Percentiles rank a stretch among this genome's conserved stretches.
Evolutionary conservation across 2,888 invertebrate genomes (phyloP).

Genomic region (Hanleya hanleyi): DNA sequence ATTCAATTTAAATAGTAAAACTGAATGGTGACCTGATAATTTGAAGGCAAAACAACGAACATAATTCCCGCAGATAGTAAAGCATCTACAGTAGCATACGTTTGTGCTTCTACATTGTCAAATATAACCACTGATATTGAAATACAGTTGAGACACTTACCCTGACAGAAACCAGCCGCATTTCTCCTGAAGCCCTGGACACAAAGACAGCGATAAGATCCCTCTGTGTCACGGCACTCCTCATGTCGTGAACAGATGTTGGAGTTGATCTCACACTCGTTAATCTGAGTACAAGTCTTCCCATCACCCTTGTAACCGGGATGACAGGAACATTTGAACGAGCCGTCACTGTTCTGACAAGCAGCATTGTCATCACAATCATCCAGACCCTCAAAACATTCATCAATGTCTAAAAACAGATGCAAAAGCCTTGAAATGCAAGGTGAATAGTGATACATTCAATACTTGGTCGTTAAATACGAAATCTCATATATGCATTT

Average conservation of each 20-base stretch:
- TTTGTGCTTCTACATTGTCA: too few species aligned
- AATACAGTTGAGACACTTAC: too few species aligned
- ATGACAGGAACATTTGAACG: background rate
- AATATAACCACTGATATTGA: too few species aligned
- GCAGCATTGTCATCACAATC: background rate
- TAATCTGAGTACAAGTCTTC: background rate
- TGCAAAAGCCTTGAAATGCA: too few species aligned
- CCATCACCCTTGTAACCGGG: conserved; percentile 1
- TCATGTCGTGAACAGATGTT: background rate
- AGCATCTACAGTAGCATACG: too few species aligned
- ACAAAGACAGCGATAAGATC: background rate
- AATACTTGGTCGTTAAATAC: too few species aligned
- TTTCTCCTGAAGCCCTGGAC: background rate
- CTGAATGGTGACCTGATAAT: too few species aligned
- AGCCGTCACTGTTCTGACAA: background rate
- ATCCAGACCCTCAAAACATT: conserved; percentile 8
- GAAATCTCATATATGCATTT: too few species aligned
- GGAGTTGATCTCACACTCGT: background rate
- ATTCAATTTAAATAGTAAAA: too few species aligned
- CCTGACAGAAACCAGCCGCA: conserved; percentile 4
- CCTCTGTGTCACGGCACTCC: conserved; percentile 1
- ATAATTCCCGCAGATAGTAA: too few species aligned
- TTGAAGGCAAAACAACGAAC: too few species aligned
- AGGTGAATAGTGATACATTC: too few species aligned
- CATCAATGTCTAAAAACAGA: background rate